Conservation (phyloP, 2,888 invertebrate species). For the Lasiommata megera region DNA sequence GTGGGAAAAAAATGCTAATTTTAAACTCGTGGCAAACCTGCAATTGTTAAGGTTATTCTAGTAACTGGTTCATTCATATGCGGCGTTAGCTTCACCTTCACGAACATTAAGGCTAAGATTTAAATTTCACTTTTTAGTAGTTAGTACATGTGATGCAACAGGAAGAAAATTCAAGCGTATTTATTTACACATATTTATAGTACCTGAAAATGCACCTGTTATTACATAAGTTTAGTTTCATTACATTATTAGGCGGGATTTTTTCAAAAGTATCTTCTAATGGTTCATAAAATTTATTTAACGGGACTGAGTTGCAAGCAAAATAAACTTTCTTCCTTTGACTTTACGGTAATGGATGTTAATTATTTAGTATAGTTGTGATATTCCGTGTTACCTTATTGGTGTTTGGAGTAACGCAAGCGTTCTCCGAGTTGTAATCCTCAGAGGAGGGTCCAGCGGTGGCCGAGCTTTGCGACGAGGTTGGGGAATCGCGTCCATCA, state of each 20-base stretch:
- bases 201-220: background rate
- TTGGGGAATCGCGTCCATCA: conserved; percentile 83
- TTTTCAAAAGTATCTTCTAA: background rate
- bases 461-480: conserved; percentile 66
- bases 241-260: background rate
- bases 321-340: conserved; percentile 26
- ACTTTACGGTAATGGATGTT: background rate
- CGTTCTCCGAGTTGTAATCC: conserved; percentile 79
- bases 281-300: background rate
- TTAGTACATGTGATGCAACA: background rate
- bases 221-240: background rate
- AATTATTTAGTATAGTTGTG: background rate
- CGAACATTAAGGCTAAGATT: conserved; percentile 17
- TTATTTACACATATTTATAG: background rate
- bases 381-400: conserved; percentile 85
- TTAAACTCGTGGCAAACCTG: conserved; percentile 80
- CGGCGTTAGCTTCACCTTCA: conserved; percentile 22
- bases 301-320: background rate
- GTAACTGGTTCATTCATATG: conserved; percentile 16
- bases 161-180: conserved; percentile 26
- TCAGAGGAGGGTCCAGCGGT: conserved; percentile 72
- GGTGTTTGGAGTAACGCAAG: conserved; percentile 51
- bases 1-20: conserved; percentile 79
- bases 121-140: background rate
- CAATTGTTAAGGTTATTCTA: conserved; percentile 66